Percentiles rank a stretch among this genome's conserved stretches.
Evolutionary conservation across 2,113 vertebrate genomes (phyloP).

Genomic region (Calyptomena viridis): DNA sequence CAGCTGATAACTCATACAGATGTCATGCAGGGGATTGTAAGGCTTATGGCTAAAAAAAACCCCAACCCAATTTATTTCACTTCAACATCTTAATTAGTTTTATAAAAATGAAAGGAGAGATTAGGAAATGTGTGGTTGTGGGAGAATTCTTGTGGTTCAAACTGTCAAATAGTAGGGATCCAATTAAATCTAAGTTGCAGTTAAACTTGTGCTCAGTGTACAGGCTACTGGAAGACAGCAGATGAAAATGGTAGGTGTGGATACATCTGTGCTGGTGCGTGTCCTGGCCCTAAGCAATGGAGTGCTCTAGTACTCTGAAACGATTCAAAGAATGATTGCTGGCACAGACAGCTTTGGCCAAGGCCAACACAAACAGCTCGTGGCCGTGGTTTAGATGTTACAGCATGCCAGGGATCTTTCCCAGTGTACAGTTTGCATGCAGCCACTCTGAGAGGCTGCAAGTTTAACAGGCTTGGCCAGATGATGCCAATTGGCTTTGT

Average conservation of each 20-base stretch:
- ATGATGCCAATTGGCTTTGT: not conserved
- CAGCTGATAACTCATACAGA: constrained; percentile 40
- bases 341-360: not conserved
- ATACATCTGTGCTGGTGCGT: accelerated
- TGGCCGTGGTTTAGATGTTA: not conserved
- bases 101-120: not conserved
- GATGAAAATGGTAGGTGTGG: not conserved
- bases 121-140: not conserved
- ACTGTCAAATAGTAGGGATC: not conserved
- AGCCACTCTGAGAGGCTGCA: not conserved
- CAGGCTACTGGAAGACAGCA: not conserved
- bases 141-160: not conserved
- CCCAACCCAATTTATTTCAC: not conserved
- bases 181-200: not conserved
- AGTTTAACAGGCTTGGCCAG: not conserved
- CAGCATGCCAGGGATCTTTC: not conserved
- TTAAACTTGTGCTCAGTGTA: not conserved
- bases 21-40: constrained; percentile 13
- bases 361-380: accelerated
- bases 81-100: constrained; percentile 46
- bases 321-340: not conserved
- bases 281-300: not conserved
- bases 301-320: not conserved
- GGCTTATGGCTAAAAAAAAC: not conserved
- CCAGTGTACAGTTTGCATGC: not conserved